A percentile compares a stretch with the other conserved stretches of the same genome.
Conservation (phyloP, 2,888 invertebrate genomes). For the Scaptomyza polygonia region DNA sequence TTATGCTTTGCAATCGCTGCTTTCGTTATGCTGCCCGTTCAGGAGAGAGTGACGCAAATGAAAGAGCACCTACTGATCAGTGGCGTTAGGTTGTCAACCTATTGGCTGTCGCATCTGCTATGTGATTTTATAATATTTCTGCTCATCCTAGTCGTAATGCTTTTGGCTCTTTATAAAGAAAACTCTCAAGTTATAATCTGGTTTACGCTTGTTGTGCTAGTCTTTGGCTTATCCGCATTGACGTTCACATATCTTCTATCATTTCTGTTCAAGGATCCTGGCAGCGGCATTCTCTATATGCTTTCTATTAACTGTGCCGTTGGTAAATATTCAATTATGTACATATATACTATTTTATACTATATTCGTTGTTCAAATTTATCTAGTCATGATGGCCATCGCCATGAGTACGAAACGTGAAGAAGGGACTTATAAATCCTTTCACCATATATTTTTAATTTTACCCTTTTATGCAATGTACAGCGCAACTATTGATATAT, state of each 20-base stretch:
- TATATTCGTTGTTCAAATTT: neutral
- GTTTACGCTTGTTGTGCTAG: slow-evolving; percentile 4
- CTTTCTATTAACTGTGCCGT: slow-evolving; percentile 9
- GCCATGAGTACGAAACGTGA: accelerated
- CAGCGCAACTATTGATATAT: neutral
- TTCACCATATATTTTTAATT: slow-evolving; percentile 18
- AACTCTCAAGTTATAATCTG: accelerated
- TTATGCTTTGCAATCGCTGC: slow-evolving; percentile 77
- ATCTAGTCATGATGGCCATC: slow-evolving; percentile 16
- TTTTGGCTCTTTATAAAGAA: neutral
- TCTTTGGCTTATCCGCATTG: slow-evolving; percentile 36
- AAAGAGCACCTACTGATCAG: slow-evolving; percentile 90
- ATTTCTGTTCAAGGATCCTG: slow-evolving; percentile 87
- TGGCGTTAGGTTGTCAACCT: slow-evolving; percentile 87
- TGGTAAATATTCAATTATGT: slow-evolving; percentile 24
- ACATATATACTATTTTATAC: neutral
- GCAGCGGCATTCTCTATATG: slow-evolving; percentile 15
- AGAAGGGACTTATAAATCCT: accelerated
- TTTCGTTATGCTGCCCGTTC: slow-evolving; percentile 86
- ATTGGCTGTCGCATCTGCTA: slow-evolving; percentile 89
- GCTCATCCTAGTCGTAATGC: neutral
- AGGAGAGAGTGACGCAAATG: slow-evolving; percentile 88
- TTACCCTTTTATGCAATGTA: slow-evolving; percentile 33
- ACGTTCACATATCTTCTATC: slow-evolving; percentile 34
- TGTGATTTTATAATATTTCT: slow-evolving; percentile 74